Evolutionary conservation across 2,113 vertebrate genomes (phyloP).

Genomic region (Sarotherodon lohbergeri): DNA sequence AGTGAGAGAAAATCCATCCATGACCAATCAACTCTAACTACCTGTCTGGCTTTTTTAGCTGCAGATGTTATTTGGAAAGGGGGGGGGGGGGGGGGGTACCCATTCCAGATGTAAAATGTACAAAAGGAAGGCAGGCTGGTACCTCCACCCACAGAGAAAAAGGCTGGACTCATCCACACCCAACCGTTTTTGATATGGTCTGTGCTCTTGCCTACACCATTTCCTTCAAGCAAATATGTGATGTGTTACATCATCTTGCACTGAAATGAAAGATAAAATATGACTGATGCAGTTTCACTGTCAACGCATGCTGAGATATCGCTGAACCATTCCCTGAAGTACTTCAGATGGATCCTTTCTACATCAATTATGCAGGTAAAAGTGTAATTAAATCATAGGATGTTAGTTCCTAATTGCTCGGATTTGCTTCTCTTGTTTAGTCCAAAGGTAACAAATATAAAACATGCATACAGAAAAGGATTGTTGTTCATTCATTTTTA

Average conservation of each 20-base stretch:
- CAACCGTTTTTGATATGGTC: slow-evolving; percentile 36
- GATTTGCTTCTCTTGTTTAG: neutral
- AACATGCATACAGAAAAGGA: neutral
- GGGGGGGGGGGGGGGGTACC: slow-evolving; percentile 20
- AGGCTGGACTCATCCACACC: slow-evolving; percentile 39
- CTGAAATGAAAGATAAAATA: slow-evolving; percentile 20
- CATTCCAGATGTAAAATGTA: slow-evolving; percentile 73
- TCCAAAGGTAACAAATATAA: neutral
- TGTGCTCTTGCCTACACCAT: slow-evolving; percentile 1
- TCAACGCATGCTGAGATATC: neutral
- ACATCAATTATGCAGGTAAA: neutral
- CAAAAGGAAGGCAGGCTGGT: slow-evolving; percentile 63
- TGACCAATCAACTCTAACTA: slow-evolving; percentile 77
- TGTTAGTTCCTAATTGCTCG: neutral
- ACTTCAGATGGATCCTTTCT: neutral
- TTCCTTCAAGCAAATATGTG: slow-evolving; percentile 32
- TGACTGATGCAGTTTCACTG: slow-evolving; percentile 8
- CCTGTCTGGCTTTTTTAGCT: slow-evolving; percentile 70
- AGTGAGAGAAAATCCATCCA: slow-evolving; percentile 69
- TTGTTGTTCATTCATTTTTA: neutral
- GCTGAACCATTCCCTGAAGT: neutral
- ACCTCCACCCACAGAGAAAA: slow-evolving; percentile 52
- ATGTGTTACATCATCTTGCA: slow-evolving; percentile 14
- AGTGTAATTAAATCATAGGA: neutral
- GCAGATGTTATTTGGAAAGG: slow-evolving; percentile 73